phyloP scores from a whole-genome alignment of 1,140 invertebrate species.

The Orius insidiosus region DNA sequence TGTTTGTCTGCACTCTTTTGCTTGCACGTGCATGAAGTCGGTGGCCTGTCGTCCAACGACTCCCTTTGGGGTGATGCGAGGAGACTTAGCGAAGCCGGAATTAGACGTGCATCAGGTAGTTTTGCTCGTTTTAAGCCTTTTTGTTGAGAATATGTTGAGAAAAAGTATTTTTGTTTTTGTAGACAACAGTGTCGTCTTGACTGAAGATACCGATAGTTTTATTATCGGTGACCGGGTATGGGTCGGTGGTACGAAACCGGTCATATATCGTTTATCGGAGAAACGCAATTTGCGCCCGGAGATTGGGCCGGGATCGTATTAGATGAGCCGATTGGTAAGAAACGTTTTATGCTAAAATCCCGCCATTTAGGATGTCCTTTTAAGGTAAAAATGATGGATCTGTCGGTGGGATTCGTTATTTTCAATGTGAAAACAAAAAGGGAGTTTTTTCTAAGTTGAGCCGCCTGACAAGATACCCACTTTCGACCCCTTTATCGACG shows the following conservation, averaged over 20 bases:
- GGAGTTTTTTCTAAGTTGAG: conserved; percentile 87
- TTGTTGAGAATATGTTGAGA: not conserved
- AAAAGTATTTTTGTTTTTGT: conserved; percentile 18
- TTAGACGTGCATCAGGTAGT: conserved; percentile 21
- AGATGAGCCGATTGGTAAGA: conserved; percentile 74
- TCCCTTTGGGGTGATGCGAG: conserved; percentile 20
- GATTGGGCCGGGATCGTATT: conserved; percentile 95
- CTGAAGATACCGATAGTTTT: conserved; percentile 84
- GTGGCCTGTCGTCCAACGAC: conserved; percentile 17
- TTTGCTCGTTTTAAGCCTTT: not conserved
- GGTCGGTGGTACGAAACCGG: conserved; percentile 89
- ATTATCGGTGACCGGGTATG: conserved; percentile 89
- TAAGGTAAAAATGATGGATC: conserved; percentile 93
- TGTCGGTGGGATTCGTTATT: conserved; percentile 77
- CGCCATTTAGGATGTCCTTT: conserved; percentile 19
- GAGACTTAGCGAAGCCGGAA: conserved; percentile 21
- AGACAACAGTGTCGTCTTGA: conserved; percentile 70
- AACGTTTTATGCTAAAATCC: conserved; percentile 4
- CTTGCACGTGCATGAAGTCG: conserved; percentile 12
- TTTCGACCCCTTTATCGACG: conserved; percentile 21
- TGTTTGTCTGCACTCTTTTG: conserved; percentile 3
- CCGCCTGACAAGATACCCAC: conserved; percentile 58
- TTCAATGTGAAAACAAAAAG: conserved; percentile 82
- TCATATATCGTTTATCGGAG: conserved; percentile 92
- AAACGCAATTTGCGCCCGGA: conserved; percentile 87